Conservation (phyloP, 2,113 vertebrate genomes). For the Craseonycteris thonglongyai region DNA sequence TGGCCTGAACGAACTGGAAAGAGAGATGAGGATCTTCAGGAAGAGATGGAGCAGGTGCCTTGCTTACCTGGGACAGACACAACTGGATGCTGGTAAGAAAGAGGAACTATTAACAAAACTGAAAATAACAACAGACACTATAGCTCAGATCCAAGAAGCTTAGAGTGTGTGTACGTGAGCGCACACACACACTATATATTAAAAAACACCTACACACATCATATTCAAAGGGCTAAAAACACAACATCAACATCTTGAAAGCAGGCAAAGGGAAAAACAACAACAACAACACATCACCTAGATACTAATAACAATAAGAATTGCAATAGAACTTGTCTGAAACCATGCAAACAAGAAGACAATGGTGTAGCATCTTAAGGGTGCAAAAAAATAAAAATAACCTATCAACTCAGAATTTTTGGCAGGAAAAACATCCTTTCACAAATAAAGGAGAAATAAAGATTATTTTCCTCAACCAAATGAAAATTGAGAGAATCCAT, state of each 20-base stretch:
- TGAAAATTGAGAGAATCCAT: neutral
- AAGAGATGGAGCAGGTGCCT: neutral
- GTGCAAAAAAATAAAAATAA: neutral
- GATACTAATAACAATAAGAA: neutral
- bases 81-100: neutral
- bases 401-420: neutral
- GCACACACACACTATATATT: too few relatives aligned
- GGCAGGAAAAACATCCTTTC: neutral
- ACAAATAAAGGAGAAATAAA: neutral
- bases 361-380: neutral
- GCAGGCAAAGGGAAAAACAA: neutral
- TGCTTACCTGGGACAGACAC: neutral
- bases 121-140: neutral
- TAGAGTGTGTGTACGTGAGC: too few relatives aligned
- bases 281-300: neutral
- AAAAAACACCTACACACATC: neutral
- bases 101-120: neutral
- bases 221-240: neutral
- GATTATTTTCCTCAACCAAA: neutral
- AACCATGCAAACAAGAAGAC: neutral
- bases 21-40: neutral
- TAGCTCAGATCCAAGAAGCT: neutral
- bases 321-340: neutral
- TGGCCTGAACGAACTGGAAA: neutral
- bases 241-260: neutral